These are phyloP conservation scores for Aythya baeri DNA, from an alignment of 2,113 vertebrate genomes.

Conservation along the genomic window DNA sequence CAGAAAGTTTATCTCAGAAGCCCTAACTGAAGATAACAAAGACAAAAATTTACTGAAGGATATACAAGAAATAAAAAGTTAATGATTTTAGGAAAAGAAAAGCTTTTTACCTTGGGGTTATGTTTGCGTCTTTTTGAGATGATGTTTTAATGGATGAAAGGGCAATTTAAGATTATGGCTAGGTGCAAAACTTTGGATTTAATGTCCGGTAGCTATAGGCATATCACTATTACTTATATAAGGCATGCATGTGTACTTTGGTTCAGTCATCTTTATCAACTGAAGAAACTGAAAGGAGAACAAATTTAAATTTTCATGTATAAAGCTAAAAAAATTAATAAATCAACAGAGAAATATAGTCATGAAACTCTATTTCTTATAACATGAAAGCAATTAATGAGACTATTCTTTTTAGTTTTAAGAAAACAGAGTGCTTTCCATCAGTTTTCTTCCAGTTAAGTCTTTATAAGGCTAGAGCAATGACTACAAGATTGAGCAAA, in stretches of 20 bases:
- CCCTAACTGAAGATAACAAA: neutral
- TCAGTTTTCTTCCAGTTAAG: neutral
- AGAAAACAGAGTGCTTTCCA: neutral
- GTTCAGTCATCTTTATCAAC: neutral
- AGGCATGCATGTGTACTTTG: accelerated
- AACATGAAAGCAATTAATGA: neutral
- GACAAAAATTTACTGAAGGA: neutral
- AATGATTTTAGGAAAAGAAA: neutral
- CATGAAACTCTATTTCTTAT: neutral
- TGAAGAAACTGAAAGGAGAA: neutral
- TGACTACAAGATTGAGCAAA: neutral
- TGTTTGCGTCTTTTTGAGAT: neutral
- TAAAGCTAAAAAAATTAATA: neutral
- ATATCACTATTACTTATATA: neutral
- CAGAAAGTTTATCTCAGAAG: neutral
- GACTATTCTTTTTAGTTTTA: neutral
- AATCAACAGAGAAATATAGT: neutral
- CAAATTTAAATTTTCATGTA: neutral
- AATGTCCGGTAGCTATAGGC: neutral
- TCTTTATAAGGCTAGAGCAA: neutral
- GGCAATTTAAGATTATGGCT: neutral
- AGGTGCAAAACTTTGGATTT: neutral
- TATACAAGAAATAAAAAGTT: neutral
- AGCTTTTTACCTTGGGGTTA: neutral
- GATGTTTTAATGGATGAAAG: neutral